Evolutionary conservation across 1,140 invertebrate species (phyloP).

Genomic region (Zaprionus ghesquierei): DNA sequence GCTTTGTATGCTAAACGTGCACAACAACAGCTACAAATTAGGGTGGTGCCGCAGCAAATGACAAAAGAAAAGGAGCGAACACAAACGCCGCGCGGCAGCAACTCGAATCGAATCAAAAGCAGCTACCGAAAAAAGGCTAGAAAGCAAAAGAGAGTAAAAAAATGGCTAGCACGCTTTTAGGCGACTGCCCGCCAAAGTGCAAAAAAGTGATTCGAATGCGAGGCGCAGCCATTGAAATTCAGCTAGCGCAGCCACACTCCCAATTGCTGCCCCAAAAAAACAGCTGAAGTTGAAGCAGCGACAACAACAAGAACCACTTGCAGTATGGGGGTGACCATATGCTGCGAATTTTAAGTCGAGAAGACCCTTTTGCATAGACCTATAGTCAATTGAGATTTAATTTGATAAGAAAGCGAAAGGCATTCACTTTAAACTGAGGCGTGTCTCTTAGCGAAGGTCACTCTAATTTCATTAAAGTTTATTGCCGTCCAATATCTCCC

Average conservation of each 20-base stretch:
- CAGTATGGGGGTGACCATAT: slow-evolving; percentile 26
- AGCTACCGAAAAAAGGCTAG: slow-evolving; percentile 33
- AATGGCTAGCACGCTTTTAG: slow-evolving; percentile 61
- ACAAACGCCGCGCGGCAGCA: slow-evolving; percentile 37
- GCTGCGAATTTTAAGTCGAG: slow-evolving; percentile 8
- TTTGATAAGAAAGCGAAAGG: not conserved
- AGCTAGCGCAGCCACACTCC: slow-evolving; percentile 8
- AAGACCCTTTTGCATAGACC: not conserved
- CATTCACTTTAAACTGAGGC: not conserved
- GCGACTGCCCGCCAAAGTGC: slow-evolving; percentile 56
- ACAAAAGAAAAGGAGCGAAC: slow-evolving; percentile 69
- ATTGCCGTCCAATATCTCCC: too few relatives aligned
- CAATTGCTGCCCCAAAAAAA: slow-evolving; percentile 6
- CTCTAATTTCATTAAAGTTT: too few relatives aligned
- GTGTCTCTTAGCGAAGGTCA: too few relatives aligned
- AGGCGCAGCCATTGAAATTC: slow-evolving; percentile 51
- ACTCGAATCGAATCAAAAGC: slow-evolving; percentile 72
- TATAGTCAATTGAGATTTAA: not conserved
- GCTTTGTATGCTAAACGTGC: slow-evolving; percentile 70
- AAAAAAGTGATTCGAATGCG: slow-evolving; percentile 43
- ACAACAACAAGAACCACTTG: slow-evolving; percentile 26
- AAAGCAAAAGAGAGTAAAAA: slow-evolving; percentile 35
- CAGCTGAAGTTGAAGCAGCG: slow-evolving; percentile 18
- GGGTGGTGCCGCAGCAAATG: slow-evolving; percentile 62
- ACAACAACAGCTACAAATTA: slow-evolving; percentile 67